These are phyloP conservation scores for Polymixis flavicincta DNA, from an alignment of 2,888 invertebrate genomes.

Conservation along the genomic window DNA sequence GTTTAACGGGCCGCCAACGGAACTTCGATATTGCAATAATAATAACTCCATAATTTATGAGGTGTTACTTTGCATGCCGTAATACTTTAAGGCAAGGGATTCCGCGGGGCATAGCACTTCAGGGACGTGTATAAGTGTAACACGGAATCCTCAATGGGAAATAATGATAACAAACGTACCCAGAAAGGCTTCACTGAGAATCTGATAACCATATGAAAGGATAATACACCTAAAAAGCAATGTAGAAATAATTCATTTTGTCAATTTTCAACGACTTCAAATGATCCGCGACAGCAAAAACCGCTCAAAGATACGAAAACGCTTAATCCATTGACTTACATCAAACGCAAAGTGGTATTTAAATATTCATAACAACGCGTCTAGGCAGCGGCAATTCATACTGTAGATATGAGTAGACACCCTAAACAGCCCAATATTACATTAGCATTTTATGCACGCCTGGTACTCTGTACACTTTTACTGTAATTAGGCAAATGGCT, in stretches of 20 bases:
- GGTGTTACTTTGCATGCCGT: slow-evolving; percentile 56
- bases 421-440: slow-evolving; percentile 44
- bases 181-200: not conserved
- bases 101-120: slow-evolving; percentile 17
- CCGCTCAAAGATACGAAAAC: slow-evolving; percentile 4
- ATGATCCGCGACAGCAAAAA: not conserved
- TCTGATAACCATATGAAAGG: not conserved
- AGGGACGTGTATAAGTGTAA: not conserved
- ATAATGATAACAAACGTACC: not conserved
- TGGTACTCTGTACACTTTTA: slow-evolving; percentile 28
- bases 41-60: slow-evolving; percentile 65
- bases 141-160: not conserved
- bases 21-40: slow-evolving; percentile 68
- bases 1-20: slow-evolving; percentile 69
- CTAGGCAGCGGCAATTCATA: slow-evolving; percentile 49
- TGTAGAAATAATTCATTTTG: not conserved
- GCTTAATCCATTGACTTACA: slow-evolving; percentile 30
- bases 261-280: not conserved
- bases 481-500: slow-evolving; percentile 45
- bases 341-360: slow-evolving; percentile 41
- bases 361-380: slow-evolving; percentile 59
- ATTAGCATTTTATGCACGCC: slow-evolving; percentile 54
- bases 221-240: not conserved
- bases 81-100: slow-evolving; percentile 40
- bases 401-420: slow-evolving; percentile 39